Evolutionary conservation across 2,888 invertebrate species (phyloP).

Genomic region (Leptothorax acervorum): DNA sequence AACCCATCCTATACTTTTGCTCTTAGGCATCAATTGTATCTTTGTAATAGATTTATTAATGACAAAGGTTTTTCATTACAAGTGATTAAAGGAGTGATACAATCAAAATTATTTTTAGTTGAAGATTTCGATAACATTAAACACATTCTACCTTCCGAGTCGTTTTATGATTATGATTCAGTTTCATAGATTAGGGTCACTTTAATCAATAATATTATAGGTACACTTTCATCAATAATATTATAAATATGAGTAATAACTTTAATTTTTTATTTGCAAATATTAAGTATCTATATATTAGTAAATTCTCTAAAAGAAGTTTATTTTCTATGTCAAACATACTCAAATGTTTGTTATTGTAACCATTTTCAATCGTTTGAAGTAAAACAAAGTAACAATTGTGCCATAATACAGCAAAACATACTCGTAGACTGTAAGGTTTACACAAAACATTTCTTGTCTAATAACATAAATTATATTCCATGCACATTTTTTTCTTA

Average conservation of each 20-base stretch:
- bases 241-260: background rate
- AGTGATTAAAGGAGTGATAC: background rate
- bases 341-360: background rate
- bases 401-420: background rate
- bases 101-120: background rate
- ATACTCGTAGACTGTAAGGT: background rate
- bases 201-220: constrained; percentile 9
- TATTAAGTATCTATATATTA: constrained; percentile 1
- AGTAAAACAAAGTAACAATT: background rate
- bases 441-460: background rate
- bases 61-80: background rate
- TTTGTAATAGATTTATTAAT: background rate
- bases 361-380: background rate
- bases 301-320: background rate
- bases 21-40: too few species aligned
- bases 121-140: background rate
- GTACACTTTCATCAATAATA: background rate
- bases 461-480: background rate
- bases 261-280: background rate
- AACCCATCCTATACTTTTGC: background rate
- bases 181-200: background rate
- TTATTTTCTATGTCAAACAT: background rate
- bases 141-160: background rate
- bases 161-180: constrained; percentile 1
- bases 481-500: background rate